Evolutionary conservation across 2,797 vertebrate species (phyloP), one percentile per base, ranked within the genome.

Genomic region (Nyctalus aviator): DNA sequence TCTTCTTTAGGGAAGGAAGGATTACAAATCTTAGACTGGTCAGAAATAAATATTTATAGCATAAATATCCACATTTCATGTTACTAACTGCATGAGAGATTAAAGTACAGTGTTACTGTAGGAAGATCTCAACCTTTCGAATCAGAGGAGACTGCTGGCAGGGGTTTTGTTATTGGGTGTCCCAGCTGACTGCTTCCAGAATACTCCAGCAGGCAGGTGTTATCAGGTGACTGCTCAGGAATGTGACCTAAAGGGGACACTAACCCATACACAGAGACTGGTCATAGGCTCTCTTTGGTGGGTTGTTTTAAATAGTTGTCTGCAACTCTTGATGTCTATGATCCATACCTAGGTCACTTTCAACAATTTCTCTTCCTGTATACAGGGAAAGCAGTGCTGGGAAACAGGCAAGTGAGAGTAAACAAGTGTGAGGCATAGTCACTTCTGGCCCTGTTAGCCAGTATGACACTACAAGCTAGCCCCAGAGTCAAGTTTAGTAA

Each of bases 221-320:
- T 76, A 77, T n/a, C 83, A 89, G 53, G 72, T 88, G 95, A 94
- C 95, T 94, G 72, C 82, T 77, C 68, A 84, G 66, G 81, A 95
- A 96, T 91, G 84, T 90, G 76, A 76, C 88, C 81, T 82, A 41
- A 44, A 64, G 21, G 41, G 35, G 48, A 77, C 59, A 32, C 64
- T 44, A 71, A 75, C 6, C 83, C 35, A 48, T 44, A 64, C 62
- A 78, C 32, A 44, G 37, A 89, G 72, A 62, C 72, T 68, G n/a
- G 55, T 77, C 91, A 68, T 3, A 27, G 57, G 30, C 50, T 93
- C 9, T 86, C 62, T 64, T 79, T 73, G 69, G 41, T 5, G 5
- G n/a, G 15, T 79, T 71, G 72, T 89, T 93, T 94, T 30, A 84
- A 78, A 75, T 21, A 71, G 37, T n/a, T 73, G 44, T 50, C 44